Evolutionary conservation across 2,797 vertebrate species (phyloP), one percentile per base, ranked within the genome.

Genomic region (Lophotriccus pileatus): DNA sequence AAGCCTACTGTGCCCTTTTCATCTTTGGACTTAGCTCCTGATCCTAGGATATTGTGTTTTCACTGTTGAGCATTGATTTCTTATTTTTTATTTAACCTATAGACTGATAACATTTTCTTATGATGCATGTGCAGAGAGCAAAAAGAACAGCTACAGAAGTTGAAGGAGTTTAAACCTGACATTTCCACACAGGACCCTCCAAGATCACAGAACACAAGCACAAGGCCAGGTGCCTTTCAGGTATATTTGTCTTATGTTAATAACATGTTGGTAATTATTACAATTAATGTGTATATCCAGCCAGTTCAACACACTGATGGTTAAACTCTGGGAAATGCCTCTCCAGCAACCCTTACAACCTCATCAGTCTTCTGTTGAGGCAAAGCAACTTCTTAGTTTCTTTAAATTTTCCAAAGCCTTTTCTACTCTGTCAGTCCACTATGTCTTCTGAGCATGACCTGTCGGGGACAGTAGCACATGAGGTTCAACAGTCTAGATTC

Each of bases 171-270:
- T 89, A 94, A 98, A 73, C 20, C 98, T 93, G 98, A 98, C 37
- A 76, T 97, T 55, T 73, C 98, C 19, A 91, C 93, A 59, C 98
- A 97, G 96, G 98, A 97, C 92, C 86, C 99, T 19, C 91, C 98
- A 25, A 98, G 99, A 90, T 93, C 99, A 87, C 99, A 99, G 96
- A 99, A 98, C 85, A 96, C 98, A 81, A 69, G 97, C 72, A 98
- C 98, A 70, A 98, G 99, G 84, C 98, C 98, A 49, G 98, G 97
- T 94, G 97, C 98, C 74, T 98, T 99, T 83, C 99, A 99, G 98
- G 99, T 99, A 98, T 87, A 79, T 90, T 94, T 39, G 58, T 86
- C 68, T 49, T 82, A 25, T 72, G 28, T 66, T 90, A 53, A 94
- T 89, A 80, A 81, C 12, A 1, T 66, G 14, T n/a, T 87, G 44